A percentile compares a stretch with the other conserved stretches of the same genome.
Evolutionary conservation across 2,888 invertebrate species (phyloP).

Genomic region (Endomychus coccineus): DNA sequence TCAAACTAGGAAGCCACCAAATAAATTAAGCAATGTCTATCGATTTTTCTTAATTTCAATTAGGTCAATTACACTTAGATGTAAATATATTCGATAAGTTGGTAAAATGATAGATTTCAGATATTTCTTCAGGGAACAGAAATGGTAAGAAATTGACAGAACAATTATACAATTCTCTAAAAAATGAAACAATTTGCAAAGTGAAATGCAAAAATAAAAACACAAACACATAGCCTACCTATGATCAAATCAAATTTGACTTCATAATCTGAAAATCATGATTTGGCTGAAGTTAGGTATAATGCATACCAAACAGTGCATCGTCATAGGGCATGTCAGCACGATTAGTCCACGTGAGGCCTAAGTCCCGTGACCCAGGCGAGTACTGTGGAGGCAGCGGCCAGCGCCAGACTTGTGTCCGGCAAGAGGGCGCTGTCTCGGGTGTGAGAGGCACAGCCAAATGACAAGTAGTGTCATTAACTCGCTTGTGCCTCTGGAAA

Average conservation of each 20-base stretch:
- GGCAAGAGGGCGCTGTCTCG: conserved; percentile 17
- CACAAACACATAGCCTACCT: conserved; percentile 6
- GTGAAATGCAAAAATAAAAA: background rate
- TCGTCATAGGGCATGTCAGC: conserved; percentile 13
- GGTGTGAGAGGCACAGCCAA: conserved; percentile 42
- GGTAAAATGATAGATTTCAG: too few species aligned
- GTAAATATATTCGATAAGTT: too few species aligned
- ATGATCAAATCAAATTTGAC: conserved; percentile 2
- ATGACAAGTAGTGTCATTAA: conserved; percentile 35
- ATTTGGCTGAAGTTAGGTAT: conserved; percentile 13
- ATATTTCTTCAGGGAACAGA: too few species aligned
- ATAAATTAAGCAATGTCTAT: too few species aligned
- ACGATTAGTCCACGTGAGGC: conserved; percentile 8
- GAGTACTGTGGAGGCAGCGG: conserved; percentile 23
- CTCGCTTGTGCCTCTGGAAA: conserved; percentile 45
- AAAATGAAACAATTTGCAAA: too few species aligned
- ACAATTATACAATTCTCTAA: too few species aligned
- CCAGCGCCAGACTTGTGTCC: conserved; percentile 34
- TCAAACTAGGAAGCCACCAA: too few species aligned
- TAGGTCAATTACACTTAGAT: too few species aligned
- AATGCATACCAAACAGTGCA: conserved; percentile 19
- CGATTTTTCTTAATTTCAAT: too few species aligned
- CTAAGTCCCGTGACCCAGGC: conserved; percentile 8
- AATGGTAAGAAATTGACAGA: too few species aligned
- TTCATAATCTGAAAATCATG: background rate